Evolutionary conservation across 2,888 invertebrate genomes (phyloP).

Genomic region (Epirrhoe alternata): DNA sequence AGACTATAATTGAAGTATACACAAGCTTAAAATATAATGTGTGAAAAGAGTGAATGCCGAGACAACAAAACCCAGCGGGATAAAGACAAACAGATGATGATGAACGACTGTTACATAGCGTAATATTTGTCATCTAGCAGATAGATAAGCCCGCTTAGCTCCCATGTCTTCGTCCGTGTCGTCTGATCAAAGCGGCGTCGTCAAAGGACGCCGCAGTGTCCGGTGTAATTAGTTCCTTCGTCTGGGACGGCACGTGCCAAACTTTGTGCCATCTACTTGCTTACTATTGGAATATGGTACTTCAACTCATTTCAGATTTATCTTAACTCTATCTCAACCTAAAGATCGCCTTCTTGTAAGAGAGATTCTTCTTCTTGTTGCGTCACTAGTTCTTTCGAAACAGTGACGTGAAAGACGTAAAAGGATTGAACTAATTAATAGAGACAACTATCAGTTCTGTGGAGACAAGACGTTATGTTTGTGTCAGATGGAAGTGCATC

Average conservation of each 20-base stretch:
- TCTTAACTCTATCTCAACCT: not conserved
- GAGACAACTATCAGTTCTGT: too few relatives aligned
- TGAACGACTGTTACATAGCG: not conserved
- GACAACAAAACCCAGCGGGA: too few relatives aligned
- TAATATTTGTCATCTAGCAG: not conserved
- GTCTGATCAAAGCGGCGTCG: constrained; percentile 73
- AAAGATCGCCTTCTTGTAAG: not conserved
- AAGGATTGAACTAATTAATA: too few relatives aligned
- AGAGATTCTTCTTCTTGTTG: too few relatives aligned
- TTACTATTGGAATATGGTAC: constrained; percentile 6
- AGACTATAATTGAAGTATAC: too few relatives aligned
- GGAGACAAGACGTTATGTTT: too few relatives aligned
- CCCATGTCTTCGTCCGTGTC: constrained; percentile 42
- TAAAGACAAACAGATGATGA: too few relatives aligned
- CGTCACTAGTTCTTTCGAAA: too few relatives aligned
- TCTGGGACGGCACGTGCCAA: constrained; percentile 45
- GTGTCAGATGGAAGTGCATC: too few relatives aligned
- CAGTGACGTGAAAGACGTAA: too few relatives aligned
- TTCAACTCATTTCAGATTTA: not conserved
- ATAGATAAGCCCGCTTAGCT: constrained; percentile 44
- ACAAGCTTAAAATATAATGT: too few relatives aligned
- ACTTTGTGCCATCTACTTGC: constrained; percentile 23
- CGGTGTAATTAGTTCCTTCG: constrained; percentile 72
- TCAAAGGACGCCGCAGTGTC: constrained; percentile 74
- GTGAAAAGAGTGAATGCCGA: too few relatives aligned